Base-by-base conservation (phyloP, 92 coral and sea anemone genomes). In the Desmophyllum pertusum region DNA sequence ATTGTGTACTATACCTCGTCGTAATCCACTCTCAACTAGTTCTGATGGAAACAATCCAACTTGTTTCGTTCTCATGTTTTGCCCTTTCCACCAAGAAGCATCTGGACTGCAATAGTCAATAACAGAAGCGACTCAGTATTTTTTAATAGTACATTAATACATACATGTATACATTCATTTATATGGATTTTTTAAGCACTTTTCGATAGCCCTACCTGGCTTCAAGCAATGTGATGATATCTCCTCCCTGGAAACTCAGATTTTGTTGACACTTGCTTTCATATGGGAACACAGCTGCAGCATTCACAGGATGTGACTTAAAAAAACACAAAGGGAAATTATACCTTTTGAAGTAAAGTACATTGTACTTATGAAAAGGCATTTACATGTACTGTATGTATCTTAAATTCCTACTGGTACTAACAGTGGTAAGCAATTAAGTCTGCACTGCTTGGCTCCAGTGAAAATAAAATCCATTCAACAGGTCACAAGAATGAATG, bases 1-100 rank as follows among this genome's bases (percentile, higher is more conserved):
- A n/a, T n/a, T n/a, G 6, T 29, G 10, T 2, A 6, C 6, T 19
- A 19, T 89, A 94, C 98, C 95, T 78, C 88, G 87, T 2, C 88
- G 80, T 38, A 86, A 36, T 75, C 91, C 94, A 85, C 89, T 83
- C 30, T 92, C 98, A n/a, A 91, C 93, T 15, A 94, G 91, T 42
- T 93, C 96, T 53, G 92, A 79, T n/a, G 99, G 99, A 85, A 97
- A 94, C 80, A 87, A 82, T 18, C 99, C 99, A 41, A 95, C 96
- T 80, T 94, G 81, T 6, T 87, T 93, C 2, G 98, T 94, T 55
- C 90, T 91, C 88, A 89, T 94, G 79, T 94, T 97, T 63, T 97
- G 99, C 36, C 98, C 99, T 82, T 90, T 81, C 93, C 94, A 95
- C 94, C 98, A 97, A 0, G 90, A 86, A 33, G 78, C 81, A 33